A percentile compares a stretch with the other conserved stretches of the same genome.
phyloP scores from a whole-genome alignment of 1,140 invertebrate genomes.

The Tribolium castaneum region DNA sequence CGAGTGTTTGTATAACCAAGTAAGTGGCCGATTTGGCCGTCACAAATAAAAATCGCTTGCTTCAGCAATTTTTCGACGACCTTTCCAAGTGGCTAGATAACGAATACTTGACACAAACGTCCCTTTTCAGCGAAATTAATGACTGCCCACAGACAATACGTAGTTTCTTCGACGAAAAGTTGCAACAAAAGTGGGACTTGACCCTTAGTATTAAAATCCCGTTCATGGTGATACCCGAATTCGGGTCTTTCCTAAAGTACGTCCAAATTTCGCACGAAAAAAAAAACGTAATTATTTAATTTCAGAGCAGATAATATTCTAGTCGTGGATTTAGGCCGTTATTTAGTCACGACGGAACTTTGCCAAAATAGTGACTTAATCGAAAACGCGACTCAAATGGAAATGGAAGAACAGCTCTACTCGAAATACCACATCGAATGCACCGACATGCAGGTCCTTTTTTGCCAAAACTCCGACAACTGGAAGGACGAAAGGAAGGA shows the following conservation, averaged over 20 bases:
- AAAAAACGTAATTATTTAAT: constrained; percentile 36
- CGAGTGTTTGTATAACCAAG: constrained; percentile 85
- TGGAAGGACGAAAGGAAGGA: constrained; percentile 79
- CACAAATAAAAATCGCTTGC: constrained; percentile 41
- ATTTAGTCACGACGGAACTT: constrained; percentile 79
- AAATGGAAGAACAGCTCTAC: constrained; percentile 84
- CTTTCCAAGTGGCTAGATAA: constrained; percentile 62
- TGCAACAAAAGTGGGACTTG: constrained; percentile 73
- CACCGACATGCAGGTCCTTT: constrained; percentile 74
- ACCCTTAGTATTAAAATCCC: constrained; percentile 83
- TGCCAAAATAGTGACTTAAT: constrained; percentile 75
- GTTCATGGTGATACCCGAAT: constrained; percentile 82
- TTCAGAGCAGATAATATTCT: constrained; percentile 74
- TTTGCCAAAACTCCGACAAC: constrained; percentile 75
- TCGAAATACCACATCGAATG: constrained; percentile 80
- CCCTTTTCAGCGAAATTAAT: constrained; percentile 64
- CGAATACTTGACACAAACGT: constrained; percentile 24
- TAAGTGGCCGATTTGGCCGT: constrained; percentile 62
- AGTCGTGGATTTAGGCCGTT: constrained; percentile 78
- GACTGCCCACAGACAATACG: constrained; percentile 58
- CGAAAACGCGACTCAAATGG: constrained; percentile 84
- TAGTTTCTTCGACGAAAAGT: constrained; percentile 57
- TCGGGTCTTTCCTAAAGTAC: constrained; percentile 81
- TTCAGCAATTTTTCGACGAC: constrained; percentile 80
- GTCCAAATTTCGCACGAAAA: constrained; percentile 49